Conservation (phyloP, 2,888 invertebrate genomes). For the Plusia festucae region DNA sequence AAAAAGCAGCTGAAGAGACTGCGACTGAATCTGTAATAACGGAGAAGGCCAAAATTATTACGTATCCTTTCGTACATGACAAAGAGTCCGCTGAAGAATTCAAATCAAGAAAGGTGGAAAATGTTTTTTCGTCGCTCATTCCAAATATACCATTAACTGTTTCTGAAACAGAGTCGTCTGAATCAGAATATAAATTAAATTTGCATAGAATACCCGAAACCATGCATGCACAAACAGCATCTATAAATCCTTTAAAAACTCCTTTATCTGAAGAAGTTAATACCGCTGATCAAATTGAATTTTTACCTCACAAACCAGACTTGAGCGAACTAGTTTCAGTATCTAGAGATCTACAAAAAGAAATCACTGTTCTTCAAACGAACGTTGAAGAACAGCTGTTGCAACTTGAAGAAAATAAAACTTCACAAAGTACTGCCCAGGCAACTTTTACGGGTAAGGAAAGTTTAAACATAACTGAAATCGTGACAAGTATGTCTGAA, state of each 20-base stretch:
- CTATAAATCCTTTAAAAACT: constrained; percentile 80
- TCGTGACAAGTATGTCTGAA: constrained; percentile 86
- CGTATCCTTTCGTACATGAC: constrained; percentile 90
- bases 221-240: constrained; percentile 65
- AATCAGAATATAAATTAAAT: constrained; percentile 90
- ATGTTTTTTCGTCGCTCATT: constrained; percentile 84
- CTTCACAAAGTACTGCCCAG: constrained; percentile 86
- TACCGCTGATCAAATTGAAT: constrained; percentile 78
- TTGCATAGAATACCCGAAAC: constrained; percentile 67
- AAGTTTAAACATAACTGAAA: constrained; percentile 90
- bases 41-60: constrained; percentile 90
- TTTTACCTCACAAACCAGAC: constrained; percentile 62
- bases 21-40: constrained; percentile 88
- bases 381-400: constrained; percentile 86
- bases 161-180: constrained; percentile 90
- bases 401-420: constrained; percentile 87
- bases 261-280: constrained; percentile 82
- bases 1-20: constrained; percentile 80
- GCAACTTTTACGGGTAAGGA: constrained; percentile 88
- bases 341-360: constrained; percentile 78
- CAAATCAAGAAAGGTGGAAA: constrained; percentile 68
- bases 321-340: constrained; percentile 70
- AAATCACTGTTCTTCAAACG: constrained; percentile 79
- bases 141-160: constrained; percentile 91
- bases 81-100: constrained; percentile 87